These are phyloP conservation scores for Micromesistius poutassou DNA, from an alignment of 2,797 vertebrate species.

Conservation along the genomic window DNA sequence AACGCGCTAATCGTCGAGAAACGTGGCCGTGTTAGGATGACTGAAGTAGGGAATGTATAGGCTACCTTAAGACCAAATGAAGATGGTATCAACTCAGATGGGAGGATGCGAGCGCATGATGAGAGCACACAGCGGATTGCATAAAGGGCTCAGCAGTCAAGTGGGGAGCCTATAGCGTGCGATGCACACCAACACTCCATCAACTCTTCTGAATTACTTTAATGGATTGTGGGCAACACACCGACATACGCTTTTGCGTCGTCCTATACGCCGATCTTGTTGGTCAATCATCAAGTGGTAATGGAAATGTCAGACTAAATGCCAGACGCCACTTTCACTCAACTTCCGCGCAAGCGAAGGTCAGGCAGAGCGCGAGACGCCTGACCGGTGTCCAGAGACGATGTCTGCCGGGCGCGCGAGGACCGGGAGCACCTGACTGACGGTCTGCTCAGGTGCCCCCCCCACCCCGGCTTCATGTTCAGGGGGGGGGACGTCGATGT, in stretches of 20 bases:
- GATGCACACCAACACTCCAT: background rate
- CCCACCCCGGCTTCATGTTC: background rate
- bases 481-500: background rate
- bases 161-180: background rate
- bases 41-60: too few relatives aligned
- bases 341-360: constrained; percentile 25
- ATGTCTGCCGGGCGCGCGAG: background rate
- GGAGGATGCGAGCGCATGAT: too few relatives aligned
- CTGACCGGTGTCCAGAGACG: background rate
- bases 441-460: background rate
- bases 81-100: too few relatives aligned
- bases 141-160: too few relatives aligned
- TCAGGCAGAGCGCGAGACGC: constrained; percentile 6
- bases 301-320: constrained; percentile 45
- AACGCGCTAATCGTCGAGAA: background rate
- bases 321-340: constrained; percentile 37
- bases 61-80: too few relatives aligned
- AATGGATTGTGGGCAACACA: background rate
- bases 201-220: background rate
- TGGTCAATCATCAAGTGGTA: constrained; percentile 24
- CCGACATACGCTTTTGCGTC: background rate
- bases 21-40: background rate
- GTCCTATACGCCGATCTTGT: constrained; percentile 3
- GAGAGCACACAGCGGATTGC: too few relatives aligned
- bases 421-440: background rate